Conservation (phyloP, 1,140 invertebrate genomes). For the Cotesia vestalis region DNA sequence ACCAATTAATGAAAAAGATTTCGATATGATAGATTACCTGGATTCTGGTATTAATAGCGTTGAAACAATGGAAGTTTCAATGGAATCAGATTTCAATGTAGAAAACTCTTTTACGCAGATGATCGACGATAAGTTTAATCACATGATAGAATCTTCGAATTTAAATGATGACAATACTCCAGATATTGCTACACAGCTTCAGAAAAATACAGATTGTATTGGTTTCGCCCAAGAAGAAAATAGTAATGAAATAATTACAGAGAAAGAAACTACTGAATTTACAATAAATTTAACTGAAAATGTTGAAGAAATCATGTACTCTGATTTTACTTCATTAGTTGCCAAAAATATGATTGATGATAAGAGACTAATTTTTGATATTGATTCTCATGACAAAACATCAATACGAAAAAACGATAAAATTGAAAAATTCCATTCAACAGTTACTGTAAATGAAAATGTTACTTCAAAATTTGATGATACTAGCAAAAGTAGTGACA, state of each 20-base stretch:
- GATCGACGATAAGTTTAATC: constrained; percentile 62
- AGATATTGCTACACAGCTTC: constrained; percentile 10
- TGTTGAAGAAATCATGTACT: constrained; percentile 15
- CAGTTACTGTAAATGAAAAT: constrained; percentile 46
- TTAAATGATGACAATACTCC: constrained; percentile 48
- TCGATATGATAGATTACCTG: constrained; percentile 54
- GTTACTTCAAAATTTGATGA: constrained; percentile 30
- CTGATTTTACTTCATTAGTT: constrained; percentile 16
- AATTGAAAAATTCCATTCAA: constrained; percentile 49
- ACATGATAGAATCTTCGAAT: constrained; percentile 47
- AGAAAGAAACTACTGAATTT: constrained; percentile 14
- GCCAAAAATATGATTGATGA: constrained; percentile 47
- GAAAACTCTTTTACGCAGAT: constrained; percentile 62
- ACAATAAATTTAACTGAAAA: constrained; percentile 9
- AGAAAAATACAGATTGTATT: constrained; percentile 1
- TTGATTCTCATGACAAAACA: constrained; percentile 35
- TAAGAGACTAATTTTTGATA: constrained; percentile 52
- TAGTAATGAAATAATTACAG: background rate
- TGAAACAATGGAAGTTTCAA: constrained; percentile 60
- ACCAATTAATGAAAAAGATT: constrained; percentile 18
- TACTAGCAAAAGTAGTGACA: constrained; percentile 4
- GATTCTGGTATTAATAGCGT: constrained; percentile 65
- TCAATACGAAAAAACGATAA: constrained; percentile 40
- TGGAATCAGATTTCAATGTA: constrained; percentile 53
- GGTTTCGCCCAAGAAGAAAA: background rate